Evolutionary conservation across 1,140 invertebrate species (phyloP).

Genomic region (Drosophila murphyi): DNA sequence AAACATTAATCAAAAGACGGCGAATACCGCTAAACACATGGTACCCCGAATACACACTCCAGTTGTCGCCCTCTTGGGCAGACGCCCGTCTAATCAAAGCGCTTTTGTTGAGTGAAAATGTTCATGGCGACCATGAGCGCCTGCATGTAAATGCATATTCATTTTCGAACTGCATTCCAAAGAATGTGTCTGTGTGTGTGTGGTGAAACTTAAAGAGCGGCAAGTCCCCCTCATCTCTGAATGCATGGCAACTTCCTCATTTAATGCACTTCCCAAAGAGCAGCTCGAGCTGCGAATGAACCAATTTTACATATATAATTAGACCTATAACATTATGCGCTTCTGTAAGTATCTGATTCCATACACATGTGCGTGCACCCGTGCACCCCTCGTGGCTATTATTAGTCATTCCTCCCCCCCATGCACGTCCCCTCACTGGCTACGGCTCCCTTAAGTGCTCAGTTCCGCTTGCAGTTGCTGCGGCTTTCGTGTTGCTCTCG

Average conservation of each 20-base stretch:
- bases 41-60: conserved; percentile 8
- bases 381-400: conserved; percentile 72
- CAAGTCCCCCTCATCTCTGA: not conserved
- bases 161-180: conserved; percentile 32
- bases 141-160: conserved; percentile 63
- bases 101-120: conserved; percentile 63
- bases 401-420: conserved; percentile 45
- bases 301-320: conserved; percentile 58
- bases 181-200: conserved; percentile 2
- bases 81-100: conserved; percentile 46
- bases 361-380: conserved; percentile 55
- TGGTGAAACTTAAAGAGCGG: conserved; percentile 2
- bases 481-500: not conserved
- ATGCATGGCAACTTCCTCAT: conserved; percentile 57
- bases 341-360: conserved; percentile 12
- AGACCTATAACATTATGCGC: conserved; percentile 38
- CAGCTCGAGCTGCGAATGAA: conserved; percentile 52
- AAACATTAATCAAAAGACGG: conserved; percentile 67
- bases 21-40: conserved; percentile 55
- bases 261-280: conserved; percentile 52
- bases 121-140: conserved; percentile 27
- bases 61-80: not conserved
- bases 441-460: conserved; percentile 65
- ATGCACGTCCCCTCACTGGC: not conserved
- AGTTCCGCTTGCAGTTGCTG: conserved; percentile 68